phyloP scores from a whole-genome alignment of 2,888 invertebrate species.

The Aleiodes testaceus region DNA sequence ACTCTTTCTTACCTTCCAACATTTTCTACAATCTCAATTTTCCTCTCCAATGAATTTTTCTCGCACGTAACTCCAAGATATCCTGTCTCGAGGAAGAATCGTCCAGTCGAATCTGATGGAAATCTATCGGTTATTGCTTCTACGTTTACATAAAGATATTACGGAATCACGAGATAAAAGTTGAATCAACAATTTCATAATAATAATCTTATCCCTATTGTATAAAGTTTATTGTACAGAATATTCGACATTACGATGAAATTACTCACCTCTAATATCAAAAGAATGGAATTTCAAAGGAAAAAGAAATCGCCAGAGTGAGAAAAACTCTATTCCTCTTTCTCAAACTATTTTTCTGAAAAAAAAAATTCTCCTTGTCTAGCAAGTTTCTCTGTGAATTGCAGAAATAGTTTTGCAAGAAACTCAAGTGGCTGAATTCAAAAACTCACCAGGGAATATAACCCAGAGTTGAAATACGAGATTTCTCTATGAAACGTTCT shows the following conservation, averaged over 20 bases:
- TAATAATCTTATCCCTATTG: too few species aligned
- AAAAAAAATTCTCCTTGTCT: not conserved
- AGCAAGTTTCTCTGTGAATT: conserved; percentile 20
- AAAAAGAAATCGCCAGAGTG: not conserved
- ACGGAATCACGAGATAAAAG: not conserved
- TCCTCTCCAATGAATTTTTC: conserved; percentile 11
- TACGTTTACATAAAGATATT: not conserved
- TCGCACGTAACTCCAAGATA: not conserved
- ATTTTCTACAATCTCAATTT: conserved; percentile 9
- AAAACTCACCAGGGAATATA: conserved; percentile 32
- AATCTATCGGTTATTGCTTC: conserved; percentile 17
- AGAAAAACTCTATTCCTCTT: not conserved
- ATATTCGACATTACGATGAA: too few species aligned
- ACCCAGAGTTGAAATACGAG: conserved; percentile 26
- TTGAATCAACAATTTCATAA: too few species aligned
- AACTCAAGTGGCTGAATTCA: conserved; percentile 28
- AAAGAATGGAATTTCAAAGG: too few species aligned
- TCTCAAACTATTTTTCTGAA: not conserved
- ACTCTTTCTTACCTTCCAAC: not conserved
- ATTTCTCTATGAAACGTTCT: conserved; percentile 33
- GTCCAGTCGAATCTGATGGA: conserved; percentile 20
- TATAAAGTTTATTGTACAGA: too few species aligned
- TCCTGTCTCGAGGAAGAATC: conserved; percentile 5
- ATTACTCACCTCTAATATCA: too few species aligned
- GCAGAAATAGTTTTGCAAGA: conserved; percentile 28